phyloP scores from a whole-genome alignment of 2,888 invertebrate species.

The Plutella xylostella region DNA sequence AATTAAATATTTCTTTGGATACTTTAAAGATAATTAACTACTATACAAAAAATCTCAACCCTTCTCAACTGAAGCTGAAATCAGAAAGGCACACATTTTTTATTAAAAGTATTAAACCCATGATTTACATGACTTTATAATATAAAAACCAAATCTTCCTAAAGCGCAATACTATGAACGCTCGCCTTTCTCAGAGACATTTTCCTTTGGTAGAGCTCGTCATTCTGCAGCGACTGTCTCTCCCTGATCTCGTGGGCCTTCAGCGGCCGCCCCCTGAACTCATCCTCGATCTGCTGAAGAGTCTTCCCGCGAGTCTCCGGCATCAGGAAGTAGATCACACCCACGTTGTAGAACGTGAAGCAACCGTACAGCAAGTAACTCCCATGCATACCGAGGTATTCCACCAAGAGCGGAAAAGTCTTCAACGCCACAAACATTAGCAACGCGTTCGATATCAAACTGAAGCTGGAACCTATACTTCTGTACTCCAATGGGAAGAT shows the following conservation, averaged over 20 bases:
- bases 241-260: background rate
- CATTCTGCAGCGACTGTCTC: slow-evolving; percentile 27
- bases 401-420: slow-evolving; percentile 65
- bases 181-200: slow-evolving; percentile 32
- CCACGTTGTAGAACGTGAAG: slow-evolving; percentile 56
- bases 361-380: slow-evolving; percentile 70
- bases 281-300: slow-evolving; percentile 73
- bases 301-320: slow-evolving; percentile 77
- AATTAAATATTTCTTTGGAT: too few relatives aligned
- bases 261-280: slow-evolving; percentile 42
- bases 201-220: slow-evolving; percentile 33
- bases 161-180: too few relatives aligned
- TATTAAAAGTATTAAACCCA: too few relatives aligned
- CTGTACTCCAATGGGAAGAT: slow-evolving; percentile 72
- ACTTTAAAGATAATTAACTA: too few relatives aligned
- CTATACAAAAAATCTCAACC: too few relatives aligned
- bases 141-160: too few relatives aligned
- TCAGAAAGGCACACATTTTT: too few relatives aligned
- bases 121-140: too few relatives aligned
- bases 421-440: slow-evolving; percentile 73
- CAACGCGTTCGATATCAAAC: slow-evolving; percentile 64
- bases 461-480: slow-evolving; percentile 72
- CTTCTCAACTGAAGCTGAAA: too few relatives aligned
- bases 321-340: slow-evolving; percentile 63
- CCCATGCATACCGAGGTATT: slow-evolving; percentile 57